phyloP scores from a whole-genome alignment of 2,888 invertebrate species.

The Drosophila putrida region DNA sequence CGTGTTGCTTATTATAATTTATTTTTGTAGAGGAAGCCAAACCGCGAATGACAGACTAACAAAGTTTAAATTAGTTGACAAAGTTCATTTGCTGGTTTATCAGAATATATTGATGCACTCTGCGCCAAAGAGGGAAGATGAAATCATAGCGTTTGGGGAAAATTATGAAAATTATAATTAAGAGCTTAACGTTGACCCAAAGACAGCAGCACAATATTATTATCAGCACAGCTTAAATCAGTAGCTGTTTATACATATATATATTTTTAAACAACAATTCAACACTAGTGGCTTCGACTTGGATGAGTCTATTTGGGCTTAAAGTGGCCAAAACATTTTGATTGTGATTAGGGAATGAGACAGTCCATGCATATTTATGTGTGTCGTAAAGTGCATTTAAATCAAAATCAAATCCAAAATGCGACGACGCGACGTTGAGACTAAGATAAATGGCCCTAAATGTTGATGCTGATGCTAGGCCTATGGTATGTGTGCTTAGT shows the following conservation, averaged over 20 bases:
- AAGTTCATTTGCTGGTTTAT: constrained; percentile 58
- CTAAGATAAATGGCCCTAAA: constrained; percentile 55
- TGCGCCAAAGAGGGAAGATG: constrained; percentile 17
- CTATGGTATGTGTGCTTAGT: constrained; percentile 47
- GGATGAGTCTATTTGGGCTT: constrained; percentile 31
- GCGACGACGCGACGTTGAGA: constrained; percentile 47
- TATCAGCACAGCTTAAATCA: constrained; percentile 45
- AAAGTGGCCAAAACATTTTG: constrained; percentile 52
- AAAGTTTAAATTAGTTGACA: constrained; percentile 75
- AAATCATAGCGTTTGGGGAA: constrained; percentile 45
- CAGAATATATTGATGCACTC: constrained; percentile 42
- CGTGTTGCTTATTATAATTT: constrained; percentile 2
- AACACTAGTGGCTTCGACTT: constrained; percentile 38
- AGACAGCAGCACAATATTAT: constrained; percentile 31
- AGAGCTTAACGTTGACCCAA: constrained; percentile 46
- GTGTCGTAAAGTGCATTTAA: constrained; percentile 77
- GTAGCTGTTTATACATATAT: constrained; percentile 54
- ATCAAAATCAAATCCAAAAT: constrained; percentile 75
- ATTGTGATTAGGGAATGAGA: constrained; percentile 57
- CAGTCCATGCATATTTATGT: constrained; percentile 75
- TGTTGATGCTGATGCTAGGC: constrained; percentile 44
- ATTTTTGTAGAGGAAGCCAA: background rate
- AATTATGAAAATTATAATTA: constrained; percentile 75
- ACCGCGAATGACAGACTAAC: constrained; percentile 20
- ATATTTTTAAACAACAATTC: constrained; percentile 38